A percentile compares a stretch with the other conserved stretches of the same genome.
Evolutionary conservation across 2,113 vertebrate genomes (phyloP).

Genomic region (Anarrhichthys ocellatus): DNA sequence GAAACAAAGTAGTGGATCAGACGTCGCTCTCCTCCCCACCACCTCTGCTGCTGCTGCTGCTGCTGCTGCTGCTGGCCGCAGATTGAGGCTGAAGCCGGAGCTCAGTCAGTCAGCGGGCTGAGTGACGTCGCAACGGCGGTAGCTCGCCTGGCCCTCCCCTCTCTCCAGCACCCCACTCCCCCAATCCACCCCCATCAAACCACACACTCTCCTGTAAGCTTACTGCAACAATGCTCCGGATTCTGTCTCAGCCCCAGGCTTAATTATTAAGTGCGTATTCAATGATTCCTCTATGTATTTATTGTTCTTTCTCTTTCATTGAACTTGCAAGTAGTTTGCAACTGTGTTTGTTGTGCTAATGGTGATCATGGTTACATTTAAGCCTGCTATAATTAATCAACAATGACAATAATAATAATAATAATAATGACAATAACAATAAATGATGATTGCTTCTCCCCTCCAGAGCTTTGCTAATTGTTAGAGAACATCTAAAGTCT

Average conservation of each 20-base stretch:
- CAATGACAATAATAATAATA: neutral
- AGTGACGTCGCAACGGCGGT: conserved; percentile 79
- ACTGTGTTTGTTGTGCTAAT: neutral
- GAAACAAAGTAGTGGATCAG: conserved; percentile 51
- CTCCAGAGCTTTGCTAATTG: neutral
- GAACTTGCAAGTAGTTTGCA: conserved; percentile 7
- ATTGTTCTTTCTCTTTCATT: neutral
- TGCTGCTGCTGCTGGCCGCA: conserved; percentile 79
- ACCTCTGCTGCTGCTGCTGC: conserved; percentile 79
- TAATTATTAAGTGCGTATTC: neutral
- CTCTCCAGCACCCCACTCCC: conserved; percentile 13
- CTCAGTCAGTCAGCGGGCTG: conserved; percentile 66
- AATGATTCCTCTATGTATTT: neutral
- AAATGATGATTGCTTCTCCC: neutral
- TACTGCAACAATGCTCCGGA: neutral
- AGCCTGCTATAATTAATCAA: neutral
- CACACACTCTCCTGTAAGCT: conserved; percentile 25
- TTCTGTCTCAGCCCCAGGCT: neutral
- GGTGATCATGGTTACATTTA: neutral
- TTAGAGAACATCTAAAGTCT: neutral
- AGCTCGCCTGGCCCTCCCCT: conserved; percentile 65
- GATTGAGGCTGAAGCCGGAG: conserved; percentile 74
- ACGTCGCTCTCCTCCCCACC: conserved; percentile 45
- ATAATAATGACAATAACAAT: neutral
- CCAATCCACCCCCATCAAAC: conserved; percentile 35